phyloP scores from a whole-genome alignment of 2,888 invertebrate species.

The Torymus auratus region DNA sequence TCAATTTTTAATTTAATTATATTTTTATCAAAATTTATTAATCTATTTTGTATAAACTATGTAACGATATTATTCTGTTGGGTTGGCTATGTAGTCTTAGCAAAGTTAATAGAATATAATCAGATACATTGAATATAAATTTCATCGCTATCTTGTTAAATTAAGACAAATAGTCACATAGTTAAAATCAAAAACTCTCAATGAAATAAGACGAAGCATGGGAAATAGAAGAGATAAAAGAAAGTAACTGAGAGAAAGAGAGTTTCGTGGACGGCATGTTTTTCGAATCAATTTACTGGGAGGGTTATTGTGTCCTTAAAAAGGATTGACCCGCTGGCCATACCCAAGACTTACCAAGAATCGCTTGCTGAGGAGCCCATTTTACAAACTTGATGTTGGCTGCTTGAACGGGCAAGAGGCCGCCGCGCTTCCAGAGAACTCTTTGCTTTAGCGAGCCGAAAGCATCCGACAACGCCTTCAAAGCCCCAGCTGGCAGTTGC shows the following conservation, averaged over 20 bases:
- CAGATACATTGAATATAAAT: too few species aligned
- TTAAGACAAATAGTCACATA: too few species aligned
- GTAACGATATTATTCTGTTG: too few species aligned
- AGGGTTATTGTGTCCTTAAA: conserved; percentile 43
- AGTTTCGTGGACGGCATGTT: conserved; percentile 7
- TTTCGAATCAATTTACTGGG: conserved; percentile 35
- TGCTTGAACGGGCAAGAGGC: conserved; percentile 68
- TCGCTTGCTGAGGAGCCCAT: conserved; percentile 75
- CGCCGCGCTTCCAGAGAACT: conserved; percentile 75
- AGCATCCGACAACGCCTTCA: conserved; percentile 69
- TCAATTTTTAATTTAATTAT: too few species aligned
- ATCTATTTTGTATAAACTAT: too few species aligned
- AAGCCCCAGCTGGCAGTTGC: conserved; percentile 69
- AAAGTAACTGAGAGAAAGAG: background rate
- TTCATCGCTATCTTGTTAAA: too few species aligned
- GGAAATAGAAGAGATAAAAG: too few species aligned
- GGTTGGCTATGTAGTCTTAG: too few species aligned
- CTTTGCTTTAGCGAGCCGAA: conserved; percentile 73
- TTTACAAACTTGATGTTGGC: conserved; percentile 74
- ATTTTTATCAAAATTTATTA: too few species aligned
- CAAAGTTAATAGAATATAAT: too few species aligned
- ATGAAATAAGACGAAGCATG: too few species aligned
- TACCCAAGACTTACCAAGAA: conserved; percentile 67
- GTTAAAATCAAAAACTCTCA: too few species aligned
- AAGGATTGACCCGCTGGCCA: conserved; percentile 34